Percentiles rank a stretch among this genome's conserved stretches.
Conservation (phyloP, 2,797 vertebrate species). For the Pangasius larnaudii region DNA sequence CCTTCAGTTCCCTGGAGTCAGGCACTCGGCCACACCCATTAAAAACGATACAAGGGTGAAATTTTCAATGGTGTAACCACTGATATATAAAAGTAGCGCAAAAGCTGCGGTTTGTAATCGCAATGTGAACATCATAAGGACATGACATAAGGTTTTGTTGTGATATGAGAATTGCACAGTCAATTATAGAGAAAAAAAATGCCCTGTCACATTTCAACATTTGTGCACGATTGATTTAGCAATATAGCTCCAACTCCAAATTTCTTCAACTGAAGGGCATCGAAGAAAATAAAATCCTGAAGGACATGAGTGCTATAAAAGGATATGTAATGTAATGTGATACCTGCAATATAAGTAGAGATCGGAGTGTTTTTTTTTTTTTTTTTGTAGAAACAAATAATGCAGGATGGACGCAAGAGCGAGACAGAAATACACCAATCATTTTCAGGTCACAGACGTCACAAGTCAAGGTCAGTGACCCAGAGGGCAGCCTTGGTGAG, state of each 20-base stretch:
- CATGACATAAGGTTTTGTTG: background rate
- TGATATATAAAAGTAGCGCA: background rate
- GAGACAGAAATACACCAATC: constrained; percentile 30
- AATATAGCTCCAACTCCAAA: background rate
- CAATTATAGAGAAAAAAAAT: too few relatives aligned
- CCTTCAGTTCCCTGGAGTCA: background rate
- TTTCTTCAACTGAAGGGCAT: background rate
- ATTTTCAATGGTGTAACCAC: background rate
- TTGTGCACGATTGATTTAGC: background rate
- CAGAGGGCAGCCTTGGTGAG: constrained; percentile 28
- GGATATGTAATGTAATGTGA: background rate
- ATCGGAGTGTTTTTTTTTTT: too few relatives aligned
- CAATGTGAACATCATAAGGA: background rate
- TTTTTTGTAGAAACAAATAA: constrained; percentile 25
- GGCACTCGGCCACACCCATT: background rate
- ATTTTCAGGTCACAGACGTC: constrained; percentile 44
- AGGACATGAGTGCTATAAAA: background rate
- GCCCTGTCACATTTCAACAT: background rate
- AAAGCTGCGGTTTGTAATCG: background rate
- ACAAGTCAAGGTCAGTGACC: constrained; percentile 61
- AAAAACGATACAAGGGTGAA: background rate
- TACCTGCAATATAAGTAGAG: background rate
- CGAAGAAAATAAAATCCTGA: background rate
- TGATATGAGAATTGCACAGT: background rate
- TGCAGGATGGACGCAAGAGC: constrained; percentile 44